phyloP scores from a whole-genome alignment of 2,797 vertebrate genomes.

The Argyrosomus regius region DNA sequence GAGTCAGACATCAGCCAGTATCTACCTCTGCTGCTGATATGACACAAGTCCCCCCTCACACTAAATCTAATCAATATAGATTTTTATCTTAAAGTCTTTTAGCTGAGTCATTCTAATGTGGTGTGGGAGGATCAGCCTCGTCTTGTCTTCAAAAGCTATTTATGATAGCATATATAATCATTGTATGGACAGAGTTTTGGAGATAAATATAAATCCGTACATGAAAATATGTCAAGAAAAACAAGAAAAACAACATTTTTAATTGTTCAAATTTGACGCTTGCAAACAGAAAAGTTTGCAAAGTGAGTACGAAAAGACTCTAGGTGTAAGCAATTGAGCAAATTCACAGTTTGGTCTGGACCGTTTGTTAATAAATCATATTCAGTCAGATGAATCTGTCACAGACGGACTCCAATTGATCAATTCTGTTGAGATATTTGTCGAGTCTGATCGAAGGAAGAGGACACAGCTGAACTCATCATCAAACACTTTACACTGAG shows the following conservation, averaged over 20 bases:
- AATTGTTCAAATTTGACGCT: too few relatives aligned
- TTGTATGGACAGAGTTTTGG: background rate
- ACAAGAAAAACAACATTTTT: too few relatives aligned
- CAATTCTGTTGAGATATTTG: background rate
- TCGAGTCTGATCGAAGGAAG: background rate
- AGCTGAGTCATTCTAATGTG: background rate
- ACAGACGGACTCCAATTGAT: background rate
- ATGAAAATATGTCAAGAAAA: background rate
- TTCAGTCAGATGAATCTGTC: background rate
- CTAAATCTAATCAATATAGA: background rate
- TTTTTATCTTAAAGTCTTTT: background rate
- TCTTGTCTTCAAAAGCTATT: background rate
- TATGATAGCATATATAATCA: background rate
- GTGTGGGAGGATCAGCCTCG: background rate
- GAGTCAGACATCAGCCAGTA: constrained; percentile 9
- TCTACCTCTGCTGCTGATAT: background rate
- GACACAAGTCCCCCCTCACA: background rate
- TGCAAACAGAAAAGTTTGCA: too few relatives aligned
- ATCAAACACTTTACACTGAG: too few relatives aligned
- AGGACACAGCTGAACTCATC: too few relatives aligned
- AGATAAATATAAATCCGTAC: background rate
- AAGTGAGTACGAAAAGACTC: background rate
- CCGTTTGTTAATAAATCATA: background rate
- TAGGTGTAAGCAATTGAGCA: background rate
- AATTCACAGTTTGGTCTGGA: background rate